phyloP scores from a whole-genome alignment of 1,140 invertebrate genomes.

The Drosophila pallidifrons region DNA sequence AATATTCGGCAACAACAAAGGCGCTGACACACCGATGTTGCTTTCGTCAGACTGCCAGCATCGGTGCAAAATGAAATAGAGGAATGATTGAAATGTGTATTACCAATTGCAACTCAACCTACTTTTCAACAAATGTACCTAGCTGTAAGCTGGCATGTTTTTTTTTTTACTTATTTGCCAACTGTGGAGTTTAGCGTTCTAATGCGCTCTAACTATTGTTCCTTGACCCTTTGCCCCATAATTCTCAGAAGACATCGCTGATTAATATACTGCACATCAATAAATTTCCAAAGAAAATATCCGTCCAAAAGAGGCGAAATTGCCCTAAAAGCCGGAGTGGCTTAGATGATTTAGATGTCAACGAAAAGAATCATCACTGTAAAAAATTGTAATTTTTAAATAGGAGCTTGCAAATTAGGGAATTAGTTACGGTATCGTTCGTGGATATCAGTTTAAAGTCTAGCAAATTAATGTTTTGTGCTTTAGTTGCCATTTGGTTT shows the following conservation, averaged over 20 bases:
- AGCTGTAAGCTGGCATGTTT: not conserved
- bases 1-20: slow-evolving; percentile 14
- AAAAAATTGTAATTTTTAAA: too few species aligned
- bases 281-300: too few species aligned
- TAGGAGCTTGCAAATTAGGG: not conserved
- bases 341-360: too few species aligned
- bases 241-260: too few species aligned
- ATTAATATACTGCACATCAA: too few species aligned
- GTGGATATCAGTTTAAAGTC: not conserved
- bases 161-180: not conserved
- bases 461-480: not conserved
- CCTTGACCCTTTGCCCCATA: too few species aligned
- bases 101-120: not conserved
- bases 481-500: not conserved
- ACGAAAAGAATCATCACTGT: too few species aligned
- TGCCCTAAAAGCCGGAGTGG: too few species aligned
- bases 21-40: slow-evolving; percentile 4
- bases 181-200: not conserved
- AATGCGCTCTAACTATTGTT: too few species aligned
- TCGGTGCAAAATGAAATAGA: not conserved
- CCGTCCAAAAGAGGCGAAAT: too few species aligned
- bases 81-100: slow-evolving; percentile 12
- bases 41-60: slow-evolving; percentile 16
- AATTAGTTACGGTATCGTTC: not conserved
- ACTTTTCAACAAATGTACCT: not conserved